Percentiles rank a stretch among this genome's conserved stretches.
Conservation (phyloP, 2,113 vertebrate species). For the Archocentrus centrarchus region DNA sequence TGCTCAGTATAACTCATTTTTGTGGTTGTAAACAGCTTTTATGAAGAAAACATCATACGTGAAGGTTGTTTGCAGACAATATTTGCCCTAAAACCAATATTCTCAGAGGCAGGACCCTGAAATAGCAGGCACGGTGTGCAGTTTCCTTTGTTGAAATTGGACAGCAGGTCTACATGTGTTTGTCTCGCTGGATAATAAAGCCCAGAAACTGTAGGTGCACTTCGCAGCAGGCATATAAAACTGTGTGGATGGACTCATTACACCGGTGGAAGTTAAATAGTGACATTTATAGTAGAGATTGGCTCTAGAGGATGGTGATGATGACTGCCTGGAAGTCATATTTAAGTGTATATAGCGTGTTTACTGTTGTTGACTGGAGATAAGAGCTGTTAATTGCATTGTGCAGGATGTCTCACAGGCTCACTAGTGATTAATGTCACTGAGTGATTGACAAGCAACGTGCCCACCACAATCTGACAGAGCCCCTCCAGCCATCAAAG, state of each 20-base stretch:
- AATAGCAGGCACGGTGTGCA: neutral
- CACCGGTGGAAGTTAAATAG: neutral
- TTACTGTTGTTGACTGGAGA: slow-evolving; percentile 15
- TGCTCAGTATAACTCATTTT: neutral
- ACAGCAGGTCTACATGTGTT: neutral
- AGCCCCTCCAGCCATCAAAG: neutral
- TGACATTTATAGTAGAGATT: neutral
- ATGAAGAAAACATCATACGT: neutral
- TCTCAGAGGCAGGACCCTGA: neutral
- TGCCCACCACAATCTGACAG: neutral
- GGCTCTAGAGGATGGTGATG: neutral
- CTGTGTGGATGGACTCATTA: neutral
- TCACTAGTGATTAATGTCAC: neutral
- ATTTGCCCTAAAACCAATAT: neutral
- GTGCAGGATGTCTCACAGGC: neutral
- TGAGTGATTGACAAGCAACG: neutral
- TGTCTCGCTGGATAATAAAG: neutral
- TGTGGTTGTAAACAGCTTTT: neutral
- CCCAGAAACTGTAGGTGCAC: neutral
- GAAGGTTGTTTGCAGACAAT: neutral
- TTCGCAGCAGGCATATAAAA: neutral
- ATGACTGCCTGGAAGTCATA: neutral
- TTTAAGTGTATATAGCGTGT: neutral
- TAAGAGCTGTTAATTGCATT: slow-evolving; percentile 13
- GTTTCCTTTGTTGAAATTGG: slow-evolving; percentile 3